Evolutionary conservation across 2,888 invertebrate species (phyloP).

Genomic region (Siphonodentalium dalli): DNA sequence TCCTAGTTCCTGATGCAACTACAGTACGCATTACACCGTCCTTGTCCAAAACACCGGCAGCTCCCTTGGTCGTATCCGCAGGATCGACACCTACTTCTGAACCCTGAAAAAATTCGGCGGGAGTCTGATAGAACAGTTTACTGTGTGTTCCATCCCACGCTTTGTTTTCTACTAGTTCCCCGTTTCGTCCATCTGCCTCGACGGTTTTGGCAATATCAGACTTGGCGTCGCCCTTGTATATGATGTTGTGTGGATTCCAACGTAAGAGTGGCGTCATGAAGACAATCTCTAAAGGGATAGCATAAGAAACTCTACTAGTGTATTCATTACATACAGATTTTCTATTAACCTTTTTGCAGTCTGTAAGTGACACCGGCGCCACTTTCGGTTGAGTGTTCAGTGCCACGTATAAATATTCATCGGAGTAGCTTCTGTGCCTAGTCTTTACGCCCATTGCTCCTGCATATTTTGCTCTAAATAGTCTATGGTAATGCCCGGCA

Average conservation of each 20-base stretch:
- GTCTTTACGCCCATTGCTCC: slow-evolving; percentile 4
- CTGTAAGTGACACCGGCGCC: neutral
- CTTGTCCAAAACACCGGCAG: slow-evolving; percentile 22
- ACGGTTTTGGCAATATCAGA: too few species aligned
- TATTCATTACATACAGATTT: too few species aligned
- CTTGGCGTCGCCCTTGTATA: too few species aligned
- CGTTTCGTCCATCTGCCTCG: neutral
- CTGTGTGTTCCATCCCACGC: slow-evolving; percentile 8
- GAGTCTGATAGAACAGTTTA: slow-evolving; percentile 10
- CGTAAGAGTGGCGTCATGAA: too few species aligned
- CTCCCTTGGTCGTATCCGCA: slow-evolving; percentile 36
- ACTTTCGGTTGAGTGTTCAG: neutral
- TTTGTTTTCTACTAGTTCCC: neutral
- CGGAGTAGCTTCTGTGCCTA: slow-evolving; percentile 23
- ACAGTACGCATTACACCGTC: slow-evolving; percentile 4
- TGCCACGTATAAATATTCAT: slow-evolving; percentile 16
- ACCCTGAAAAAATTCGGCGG: slow-evolving; percentile 24
- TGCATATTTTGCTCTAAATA: slow-evolving; percentile 17
- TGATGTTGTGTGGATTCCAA: too few species aligned
- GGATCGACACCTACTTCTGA: slow-evolving; percentile 28
- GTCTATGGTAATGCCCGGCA: too few species aligned
- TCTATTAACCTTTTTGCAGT: too few species aligned
- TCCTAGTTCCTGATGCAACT: slow-evolving; percentile 12
- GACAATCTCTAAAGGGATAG: too few species aligned
- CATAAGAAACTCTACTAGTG: too few species aligned